Evolutionary conservation across 2,888 invertebrate genomes (phyloP).

Genomic region (Salticus scenicus): DNA sequence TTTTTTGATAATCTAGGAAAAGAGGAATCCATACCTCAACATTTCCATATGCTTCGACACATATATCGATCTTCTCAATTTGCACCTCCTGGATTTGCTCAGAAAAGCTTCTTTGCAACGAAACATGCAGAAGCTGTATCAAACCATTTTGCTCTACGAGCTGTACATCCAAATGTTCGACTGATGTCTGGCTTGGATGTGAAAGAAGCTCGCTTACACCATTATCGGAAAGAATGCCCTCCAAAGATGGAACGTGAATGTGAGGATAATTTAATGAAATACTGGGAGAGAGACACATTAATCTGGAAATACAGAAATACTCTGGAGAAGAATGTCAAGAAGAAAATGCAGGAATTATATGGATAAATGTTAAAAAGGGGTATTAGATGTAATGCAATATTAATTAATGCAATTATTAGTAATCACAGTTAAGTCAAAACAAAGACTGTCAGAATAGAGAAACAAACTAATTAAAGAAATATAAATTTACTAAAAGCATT

Average conservation of each 20-base stretch:
- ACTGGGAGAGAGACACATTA: constrained; percentile 42
- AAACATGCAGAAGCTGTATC: constrained; percentile 82
- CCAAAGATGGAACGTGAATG: constrained; percentile 71
- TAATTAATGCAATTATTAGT: too few relatives aligned
- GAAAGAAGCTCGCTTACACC: constrained; percentile 81
- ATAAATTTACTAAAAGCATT: too few relatives aligned
- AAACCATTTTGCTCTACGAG: constrained; percentile 84
- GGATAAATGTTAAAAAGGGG: too few relatives aligned
- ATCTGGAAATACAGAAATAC: constrained; percentile 66
- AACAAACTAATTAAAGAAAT: too few relatives aligned
- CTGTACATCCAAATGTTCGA: constrained; percentile 78
- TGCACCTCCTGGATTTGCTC: constrained; percentile 82
- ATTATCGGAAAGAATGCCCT: constrained; percentile 80
- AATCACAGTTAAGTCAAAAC: too few relatives aligned
- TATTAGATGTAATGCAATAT: too few relatives aligned
- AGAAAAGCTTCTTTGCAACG: constrained; percentile 84
- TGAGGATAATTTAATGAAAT: constrained; percentile 68
- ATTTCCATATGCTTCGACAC: constrained; percentile 78
- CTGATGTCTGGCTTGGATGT: constrained; percentile 80
- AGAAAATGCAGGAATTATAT: too few relatives aligned
- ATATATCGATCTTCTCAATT: constrained; percentile 79
- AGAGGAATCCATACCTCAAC: constrained; percentile 61
- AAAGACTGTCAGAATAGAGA: too few relatives aligned
- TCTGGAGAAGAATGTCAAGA: background rate
- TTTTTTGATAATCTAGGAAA: constrained; percentile 78